A percentile compares a stretch with the other conserved stretches of the same genome.
These are phyloP conservation scores for Patella ulyssiponensis DNA, from an alignment of 2,888 invertebrate genomes.

Conservation along the genomic window DNA sequence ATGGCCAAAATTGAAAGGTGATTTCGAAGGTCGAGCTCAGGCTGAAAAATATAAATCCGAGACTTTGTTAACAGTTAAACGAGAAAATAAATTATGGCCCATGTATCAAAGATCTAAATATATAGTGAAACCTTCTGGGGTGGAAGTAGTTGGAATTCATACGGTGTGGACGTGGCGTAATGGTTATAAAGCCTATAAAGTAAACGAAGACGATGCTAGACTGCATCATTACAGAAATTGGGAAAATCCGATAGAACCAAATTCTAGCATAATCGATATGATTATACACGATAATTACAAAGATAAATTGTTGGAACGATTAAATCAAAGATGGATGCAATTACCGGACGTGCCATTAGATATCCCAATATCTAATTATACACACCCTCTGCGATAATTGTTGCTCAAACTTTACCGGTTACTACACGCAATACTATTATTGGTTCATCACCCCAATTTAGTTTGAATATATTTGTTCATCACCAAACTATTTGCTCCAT, in stretches of 20 bases:
- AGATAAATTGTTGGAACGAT: constrained; percentile 35
- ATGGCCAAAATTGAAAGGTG: constrained; percentile 40
- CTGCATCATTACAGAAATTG: constrained; percentile 60
- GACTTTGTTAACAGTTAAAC: constrained; percentile 47
- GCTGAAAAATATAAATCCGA: constrained; percentile 46
- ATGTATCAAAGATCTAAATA: constrained; percentile 51
- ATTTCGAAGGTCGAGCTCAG: constrained; percentile 33
- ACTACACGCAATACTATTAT: too few relatives aligned
- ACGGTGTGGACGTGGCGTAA: constrained; percentile 38
- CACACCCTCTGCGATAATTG: not conserved
- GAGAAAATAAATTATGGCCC: constrained; percentile 44
- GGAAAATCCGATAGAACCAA: constrained; percentile 39
- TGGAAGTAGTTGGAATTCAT: constrained; percentile 55
- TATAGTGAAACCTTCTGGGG: constrained; percentile 47
- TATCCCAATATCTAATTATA: constrained; percentile 29
- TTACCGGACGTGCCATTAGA: constrained; percentile 32
- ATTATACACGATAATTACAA: constrained; percentile 36
- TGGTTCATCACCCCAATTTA: too few relatives aligned
- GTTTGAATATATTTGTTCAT: too few relatives aligned
- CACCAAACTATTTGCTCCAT: too few relatives aligned
- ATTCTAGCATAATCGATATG: constrained; percentile 30
- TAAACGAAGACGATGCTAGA: constrained; percentile 34
- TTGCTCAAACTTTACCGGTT: too few relatives aligned
- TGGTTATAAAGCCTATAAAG: constrained; percentile 17
- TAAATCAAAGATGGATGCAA: constrained; percentile 34